Evolutionary conservation across 2,797 vertebrate genomes (phyloP), one percentile per base, ranked within the genome.

Genomic region (Bovichtus diacanthus): DNA sequence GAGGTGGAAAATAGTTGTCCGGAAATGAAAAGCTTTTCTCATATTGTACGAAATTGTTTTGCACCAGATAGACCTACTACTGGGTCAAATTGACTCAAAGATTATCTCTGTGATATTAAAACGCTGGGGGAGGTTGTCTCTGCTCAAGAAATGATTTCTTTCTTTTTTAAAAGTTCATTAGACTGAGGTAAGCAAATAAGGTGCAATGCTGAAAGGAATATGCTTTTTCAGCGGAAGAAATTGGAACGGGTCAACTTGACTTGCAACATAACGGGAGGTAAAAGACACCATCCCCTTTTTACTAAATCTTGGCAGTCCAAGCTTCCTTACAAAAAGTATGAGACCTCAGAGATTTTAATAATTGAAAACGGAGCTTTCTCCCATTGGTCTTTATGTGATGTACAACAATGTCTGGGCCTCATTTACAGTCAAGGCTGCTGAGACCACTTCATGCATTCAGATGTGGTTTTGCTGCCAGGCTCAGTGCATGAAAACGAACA

Each of bases 381-480:
- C 69, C 44, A 19, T 47, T 58, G 68, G 49, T 82, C 64, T 78
- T 76, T 70, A 63, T 75, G 64, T 71, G 67, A 84, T 84, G 76
- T 74, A 61, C 74, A 74, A 80, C 70, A 67, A 66, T 80, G 62
- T 51, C 67, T 77, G 64, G 66, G 81, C 39, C 70, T 90, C 68
- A 80, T 87, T 87, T 86, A 83, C 80, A 90, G 74, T 78, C 78
- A 46, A 74, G 67, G 61, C 82, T 80, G 53, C 56, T 38, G 74
- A 83, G 74, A 47, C 43, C 41, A 36, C 66, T 80, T 31, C 23
- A n/a, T 82, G 80, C 84, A 92, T 91, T 88, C 50, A 85, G 71
- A 87, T 82, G 77, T 51, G 46, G 13, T 74, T 76, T 60, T 79
- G 61, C 62, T 81, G 68, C 71, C 27, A 56, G 53, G 23, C 50